A percentile compares a stretch with the other conserved stretches of the same genome.
These are phyloP conservation scores for Numenius arquata DNA, from an alignment of 2,113 vertebrate species.

Conservation along the genomic window DNA sequence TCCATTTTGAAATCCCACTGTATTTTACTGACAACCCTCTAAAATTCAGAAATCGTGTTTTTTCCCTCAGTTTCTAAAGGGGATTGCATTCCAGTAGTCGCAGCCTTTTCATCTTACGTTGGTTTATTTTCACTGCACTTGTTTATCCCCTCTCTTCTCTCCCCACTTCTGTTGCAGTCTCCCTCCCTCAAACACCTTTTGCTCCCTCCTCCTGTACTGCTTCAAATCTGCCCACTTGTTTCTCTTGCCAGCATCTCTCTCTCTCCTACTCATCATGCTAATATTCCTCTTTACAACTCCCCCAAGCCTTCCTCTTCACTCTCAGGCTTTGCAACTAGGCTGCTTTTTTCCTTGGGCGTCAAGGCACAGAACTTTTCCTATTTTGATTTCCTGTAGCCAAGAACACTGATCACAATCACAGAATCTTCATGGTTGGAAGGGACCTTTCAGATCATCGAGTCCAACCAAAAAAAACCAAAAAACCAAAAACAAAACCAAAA, in stretches of 20 bases:
- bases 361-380: background rate
- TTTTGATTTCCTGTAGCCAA: background rate
- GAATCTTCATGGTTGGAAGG: too few species aligned
- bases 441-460: too few species aligned
- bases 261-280: constrained; percentile 7
- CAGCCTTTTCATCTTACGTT: background rate
- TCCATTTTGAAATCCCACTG: background rate
- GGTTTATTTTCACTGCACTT: background rate
- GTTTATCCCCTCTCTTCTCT: background rate
- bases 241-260: constrained; percentile 20
- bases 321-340: background rate
- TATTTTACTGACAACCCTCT: background rate
- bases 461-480: too few species aligned
- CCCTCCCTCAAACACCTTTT: background rate
- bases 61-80: background rate
- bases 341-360: background rate
- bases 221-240: constrained; percentile 48
- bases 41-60: background rate
- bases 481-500: too few species aligned
- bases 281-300: background rate
- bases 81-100: background rate
- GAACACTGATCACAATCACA: too few species aligned
- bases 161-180: background rate
- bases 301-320: background rate
- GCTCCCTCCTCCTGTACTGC: background rate